Conservation (phyloP, 2,888 invertebrate species). For the Plagiodera versicolora region DNA sequence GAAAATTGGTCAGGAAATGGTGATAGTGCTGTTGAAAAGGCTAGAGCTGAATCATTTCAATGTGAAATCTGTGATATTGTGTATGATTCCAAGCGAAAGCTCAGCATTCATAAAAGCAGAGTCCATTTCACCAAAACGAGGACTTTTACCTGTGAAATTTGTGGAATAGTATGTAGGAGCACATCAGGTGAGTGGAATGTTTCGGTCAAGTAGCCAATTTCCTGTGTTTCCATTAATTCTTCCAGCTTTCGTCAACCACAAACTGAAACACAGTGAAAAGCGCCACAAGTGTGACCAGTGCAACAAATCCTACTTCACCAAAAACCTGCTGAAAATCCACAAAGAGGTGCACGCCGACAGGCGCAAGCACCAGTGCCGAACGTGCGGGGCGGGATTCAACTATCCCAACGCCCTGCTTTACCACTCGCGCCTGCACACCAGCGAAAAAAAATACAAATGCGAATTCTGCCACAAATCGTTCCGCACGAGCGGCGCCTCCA, state of each 20-base stretch:
- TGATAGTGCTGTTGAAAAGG: not conserved
- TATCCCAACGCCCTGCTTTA: constrained; percentile 64
- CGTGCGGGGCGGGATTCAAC: constrained; percentile 82
- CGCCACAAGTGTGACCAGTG: constrained; percentile 65
- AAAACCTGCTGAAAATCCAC: constrained; percentile 72
- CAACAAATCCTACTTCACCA: constrained; percentile 69
- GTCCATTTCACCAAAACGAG: constrained; percentile 24
- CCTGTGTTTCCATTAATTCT: constrained; percentile 8
- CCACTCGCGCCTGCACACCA: constrained; percentile 43
- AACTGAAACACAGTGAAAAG: constrained; percentile 54
- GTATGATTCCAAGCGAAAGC: constrained; percentile 16
- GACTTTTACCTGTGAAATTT: constrained; percentile 37
- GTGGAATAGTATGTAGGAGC: constrained; percentile 36
- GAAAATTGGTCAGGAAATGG: not conserved
- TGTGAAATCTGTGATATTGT: constrained; percentile 29
- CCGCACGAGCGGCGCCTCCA: constrained; percentile 57
- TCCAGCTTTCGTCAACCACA: constrained; percentile 37
- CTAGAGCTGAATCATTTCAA: constrained; percentile 12
- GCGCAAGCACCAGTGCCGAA: constrained; percentile 75
- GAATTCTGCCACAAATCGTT: constrained; percentile 38
- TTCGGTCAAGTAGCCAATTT: no score
- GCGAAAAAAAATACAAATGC: constrained; percentile 41
- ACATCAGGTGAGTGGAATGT: constrained; percentile 24
- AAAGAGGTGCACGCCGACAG: constrained; percentile 76
- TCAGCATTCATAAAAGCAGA: constrained; percentile 29